Evolutionary conservation across 2,797 vertebrate genomes (phyloP).

Genomic region (Chanos chanos): DNA sequence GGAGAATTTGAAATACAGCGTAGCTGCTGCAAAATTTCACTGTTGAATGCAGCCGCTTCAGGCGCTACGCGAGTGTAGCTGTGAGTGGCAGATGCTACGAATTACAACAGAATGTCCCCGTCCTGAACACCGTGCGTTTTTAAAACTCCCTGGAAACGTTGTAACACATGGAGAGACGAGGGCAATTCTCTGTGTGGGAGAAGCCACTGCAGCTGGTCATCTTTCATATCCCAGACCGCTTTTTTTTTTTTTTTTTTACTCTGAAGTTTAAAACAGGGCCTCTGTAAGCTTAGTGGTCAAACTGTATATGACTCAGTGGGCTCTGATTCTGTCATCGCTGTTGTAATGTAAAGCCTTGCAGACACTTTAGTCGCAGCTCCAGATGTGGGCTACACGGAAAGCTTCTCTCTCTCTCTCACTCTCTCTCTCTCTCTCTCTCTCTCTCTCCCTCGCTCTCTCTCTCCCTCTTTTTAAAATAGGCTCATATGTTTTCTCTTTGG

Average conservation of each 20-base stretch:
- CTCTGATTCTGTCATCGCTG: slow-evolving; percentile 38
- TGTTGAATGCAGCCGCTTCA: too few relatives aligned
- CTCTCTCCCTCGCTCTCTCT: slow-evolving; percentile 48
- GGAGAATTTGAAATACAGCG: too few relatives aligned
- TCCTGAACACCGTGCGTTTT: too few relatives aligned
- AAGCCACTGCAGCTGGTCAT: slow-evolving; percentile 3
- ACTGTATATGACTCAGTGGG: slow-evolving; percentile 14
- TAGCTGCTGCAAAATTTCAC: too few relatives aligned
- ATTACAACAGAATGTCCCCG: too few relatives aligned
- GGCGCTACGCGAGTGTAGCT: too few relatives aligned
- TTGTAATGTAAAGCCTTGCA: slow-evolving; percentile 6
- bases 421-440: slow-evolving; percentile 19
- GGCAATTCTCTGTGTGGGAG: not conserved
- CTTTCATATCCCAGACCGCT: slow-evolving; percentile 12
- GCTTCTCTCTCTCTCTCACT: not conserved
- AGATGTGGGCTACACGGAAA: slow-evolving; percentile 19
- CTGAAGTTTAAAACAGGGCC: slow-evolving; percentile 1
- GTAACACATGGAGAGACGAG: slow-evolving; percentile 26
- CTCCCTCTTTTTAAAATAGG: slow-evolving; percentile 1
- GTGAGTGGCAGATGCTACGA: too few relatives aligned
- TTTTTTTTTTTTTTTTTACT: too few relatives aligned
- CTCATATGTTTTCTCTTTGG: not conserved
- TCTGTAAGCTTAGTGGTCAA: slow-evolving; percentile 9
- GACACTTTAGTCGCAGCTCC: slow-evolving; percentile 12
- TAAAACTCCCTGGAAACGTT: slow-evolving; percentile 19